Evolutionary conservation across 2,113 vertebrate species (phyloP).

Genomic region (Rhombomys opimus): DNA sequence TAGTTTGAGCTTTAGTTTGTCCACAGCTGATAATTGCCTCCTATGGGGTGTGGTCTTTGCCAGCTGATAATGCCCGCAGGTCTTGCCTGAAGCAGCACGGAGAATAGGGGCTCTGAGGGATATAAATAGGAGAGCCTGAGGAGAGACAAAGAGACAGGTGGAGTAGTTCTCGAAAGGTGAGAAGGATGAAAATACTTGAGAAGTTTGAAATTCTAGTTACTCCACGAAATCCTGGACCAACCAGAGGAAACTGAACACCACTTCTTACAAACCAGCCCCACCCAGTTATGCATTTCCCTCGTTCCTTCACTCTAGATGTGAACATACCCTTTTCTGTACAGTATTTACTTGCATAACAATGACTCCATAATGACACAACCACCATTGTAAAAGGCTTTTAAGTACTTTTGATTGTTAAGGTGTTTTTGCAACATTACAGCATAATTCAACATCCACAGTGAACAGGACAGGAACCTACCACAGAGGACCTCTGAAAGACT

Average conservation of each 20-base stretch:
- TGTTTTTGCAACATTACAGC: conserved; percentile 9
- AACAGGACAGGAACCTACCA: too few relatives aligned
- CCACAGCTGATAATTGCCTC: too few relatives aligned
- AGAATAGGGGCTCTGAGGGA: too few relatives aligned
- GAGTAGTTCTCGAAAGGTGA: conserved; percentile 57
- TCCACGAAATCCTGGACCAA: background rate
- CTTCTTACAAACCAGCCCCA: background rate
- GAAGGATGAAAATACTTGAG: conserved; percentile 45
- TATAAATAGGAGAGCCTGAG: background rate
- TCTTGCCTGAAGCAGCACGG: too few relatives aligned
- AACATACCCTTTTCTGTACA: background rate
- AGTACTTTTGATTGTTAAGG: background rate
- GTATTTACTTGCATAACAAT: conserved; percentile 25
- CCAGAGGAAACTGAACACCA: background rate
- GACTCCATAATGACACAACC: background rate
- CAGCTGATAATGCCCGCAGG: too few relatives aligned
- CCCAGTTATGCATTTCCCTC: background rate
- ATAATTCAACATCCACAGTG: background rate
- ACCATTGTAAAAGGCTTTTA: background rate
- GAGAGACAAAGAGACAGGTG: background rate
- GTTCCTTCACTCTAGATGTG: background rate
- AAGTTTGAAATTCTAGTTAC: conserved; percentile 51
- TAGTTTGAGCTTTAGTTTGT: too few relatives aligned
- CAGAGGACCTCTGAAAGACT: too few relatives aligned
- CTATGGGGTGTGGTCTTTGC: too few relatives aligned